Percentiles rank a stretch among this genome's conserved stretches.
Evolutionary conservation across 1,140 invertebrate species (phyloP).

Genomic region (Drosophila lowei): DNA sequence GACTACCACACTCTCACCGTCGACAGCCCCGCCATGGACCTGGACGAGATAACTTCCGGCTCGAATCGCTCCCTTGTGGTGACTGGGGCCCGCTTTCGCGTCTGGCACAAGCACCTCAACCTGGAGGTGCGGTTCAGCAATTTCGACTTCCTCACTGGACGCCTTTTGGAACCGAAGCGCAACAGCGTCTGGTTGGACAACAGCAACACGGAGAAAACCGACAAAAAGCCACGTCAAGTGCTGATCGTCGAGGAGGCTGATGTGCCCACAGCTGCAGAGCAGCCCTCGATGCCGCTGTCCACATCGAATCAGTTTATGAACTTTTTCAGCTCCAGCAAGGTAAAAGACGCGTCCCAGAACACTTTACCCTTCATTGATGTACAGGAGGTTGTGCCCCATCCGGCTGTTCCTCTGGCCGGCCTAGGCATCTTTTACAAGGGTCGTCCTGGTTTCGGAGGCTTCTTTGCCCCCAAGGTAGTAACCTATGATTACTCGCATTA

Average conservation of each 20-base stretch:
- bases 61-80: slow-evolving; percentile 86
- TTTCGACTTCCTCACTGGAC: slow-evolving; percentile 90
- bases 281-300: slow-evolving; percentile 86
- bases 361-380: slow-evolving; percentile 93
- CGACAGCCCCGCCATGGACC: slow-evolving; percentile 89
- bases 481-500: slow-evolving; percentile 88
- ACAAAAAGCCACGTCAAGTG: slow-evolving; percentile 83
- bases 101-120: slow-evolving; percentile 91
- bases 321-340: slow-evolving; percentile 88
- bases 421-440: slow-evolving; percentile 92
- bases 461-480: slow-evolving; percentile 89
- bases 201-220: slow-evolving; percentile 87
- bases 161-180: slow-evolving; percentile 84
- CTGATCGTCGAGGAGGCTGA: slow-evolving; percentile 86
- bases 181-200: slow-evolving; percentile 90
- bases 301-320: slow-evolving; percentile 89
- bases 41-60: slow-evolving; percentile 90
- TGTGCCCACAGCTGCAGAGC: slow-evolving; percentile 85
- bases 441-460: slow-evolving; percentile 88
- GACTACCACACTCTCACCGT: slow-evolving; percentile 90
- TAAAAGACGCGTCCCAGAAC: slow-evolving; percentile 91
- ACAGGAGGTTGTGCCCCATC: slow-evolving; percentile 87
- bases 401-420: slow-evolving; percentile 85
- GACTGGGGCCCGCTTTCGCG: slow-evolving; percentile 87
- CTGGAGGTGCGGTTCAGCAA: slow-evolving; percentile 90